Conservation (phyloP, 2,113 vertebrate species). For the Numida meleagris region DNA sequence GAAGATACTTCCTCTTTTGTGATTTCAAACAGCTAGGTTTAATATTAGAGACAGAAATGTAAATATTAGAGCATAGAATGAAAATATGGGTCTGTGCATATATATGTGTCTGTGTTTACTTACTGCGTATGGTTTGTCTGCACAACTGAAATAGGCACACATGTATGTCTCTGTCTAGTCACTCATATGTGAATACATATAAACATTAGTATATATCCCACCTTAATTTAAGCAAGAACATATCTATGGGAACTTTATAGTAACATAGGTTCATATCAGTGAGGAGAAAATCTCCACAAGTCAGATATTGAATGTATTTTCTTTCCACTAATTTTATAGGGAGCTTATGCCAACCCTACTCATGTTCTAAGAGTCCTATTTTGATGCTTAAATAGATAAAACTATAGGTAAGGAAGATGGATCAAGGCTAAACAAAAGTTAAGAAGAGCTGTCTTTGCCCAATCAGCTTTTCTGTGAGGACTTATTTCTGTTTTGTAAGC, state of each 20-base stretch:
- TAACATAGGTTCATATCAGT: neutral
- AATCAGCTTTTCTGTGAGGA: neutral
- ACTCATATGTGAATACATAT: neutral
- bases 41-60: neutral
- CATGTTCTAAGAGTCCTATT: neutral
- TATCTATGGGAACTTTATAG: neutral
- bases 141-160: neutral
- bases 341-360: neutral
- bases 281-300: neutral
- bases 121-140: neutral
- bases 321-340: neutral
- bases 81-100: neutral
- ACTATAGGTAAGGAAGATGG: neutral
- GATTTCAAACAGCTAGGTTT: neutral
- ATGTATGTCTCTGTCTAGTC: neutral
- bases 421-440: neutral
- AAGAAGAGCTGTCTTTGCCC: neutral
- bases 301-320: neutral
- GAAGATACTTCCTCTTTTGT: neutral
- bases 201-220: neutral
- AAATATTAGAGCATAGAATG: neutral
- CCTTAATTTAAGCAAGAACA: neutral
- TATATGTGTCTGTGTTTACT: neutral
- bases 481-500: neutral
- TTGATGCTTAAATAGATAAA: neutral